Conservation (phyloP, 2,113 vertebrate genomes). For the Rhynchomys soricoides region DNA sequence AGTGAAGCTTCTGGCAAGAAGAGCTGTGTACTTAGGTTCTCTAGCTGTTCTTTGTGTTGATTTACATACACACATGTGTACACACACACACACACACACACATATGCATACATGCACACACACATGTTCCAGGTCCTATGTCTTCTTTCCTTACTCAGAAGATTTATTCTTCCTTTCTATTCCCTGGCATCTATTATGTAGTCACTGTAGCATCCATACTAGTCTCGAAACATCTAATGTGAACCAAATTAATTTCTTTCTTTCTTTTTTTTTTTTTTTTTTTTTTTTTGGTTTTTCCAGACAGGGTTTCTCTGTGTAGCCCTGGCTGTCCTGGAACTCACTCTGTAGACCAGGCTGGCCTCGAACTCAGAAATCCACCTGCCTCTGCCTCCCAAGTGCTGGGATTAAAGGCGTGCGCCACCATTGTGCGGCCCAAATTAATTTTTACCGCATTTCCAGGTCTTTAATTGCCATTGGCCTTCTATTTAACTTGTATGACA, state of each 20-base stretch:
- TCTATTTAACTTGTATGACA: not conserved
- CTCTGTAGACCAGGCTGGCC: too few species aligned
- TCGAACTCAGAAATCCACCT: too few species aligned
- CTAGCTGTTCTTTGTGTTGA: not conserved
- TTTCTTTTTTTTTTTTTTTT: too few species aligned
- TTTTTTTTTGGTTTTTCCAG: too few species aligned
- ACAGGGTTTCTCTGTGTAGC: too few species aligned
- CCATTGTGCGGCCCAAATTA: too few species aligned
- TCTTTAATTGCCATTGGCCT: not conserved
- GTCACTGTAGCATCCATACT: not conserved
- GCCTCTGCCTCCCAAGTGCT: too few species aligned
- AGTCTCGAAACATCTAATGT: not conserved
- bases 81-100: too few species aligned
- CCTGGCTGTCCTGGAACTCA: too few species aligned
- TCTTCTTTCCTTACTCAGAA: not conserved
- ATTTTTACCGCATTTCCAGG: not conserved
- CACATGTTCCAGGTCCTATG: not conserved
- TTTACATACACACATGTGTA: not conserved
- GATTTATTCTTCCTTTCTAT: not conserved
- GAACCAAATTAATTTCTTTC: not conserved
- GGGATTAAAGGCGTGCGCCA: too few species aligned
- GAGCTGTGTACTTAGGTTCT: not conserved
- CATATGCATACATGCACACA: too few species aligned
- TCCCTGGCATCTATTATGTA: not conserved
- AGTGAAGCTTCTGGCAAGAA: not conserved